These are phyloP conservation scores for Manduca sexta DNA, from an alignment of 1,140 invertebrate genomes.

Conservation along the genomic window DNA sequence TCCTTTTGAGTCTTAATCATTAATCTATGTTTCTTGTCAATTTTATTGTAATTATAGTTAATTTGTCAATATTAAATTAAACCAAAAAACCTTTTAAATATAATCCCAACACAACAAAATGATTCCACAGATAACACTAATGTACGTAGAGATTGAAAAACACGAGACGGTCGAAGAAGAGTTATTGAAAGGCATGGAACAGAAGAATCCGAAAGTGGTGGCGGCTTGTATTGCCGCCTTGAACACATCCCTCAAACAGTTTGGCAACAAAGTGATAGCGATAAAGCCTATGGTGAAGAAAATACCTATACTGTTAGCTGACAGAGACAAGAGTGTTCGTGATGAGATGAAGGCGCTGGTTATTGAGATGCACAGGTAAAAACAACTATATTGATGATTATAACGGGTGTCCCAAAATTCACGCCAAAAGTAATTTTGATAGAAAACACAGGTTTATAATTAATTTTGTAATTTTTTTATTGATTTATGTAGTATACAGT, in stretches of 20 bases:
- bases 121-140: constrained; percentile 80
- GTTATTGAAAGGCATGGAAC: constrained; percentile 93
- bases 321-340: constrained; percentile 93
- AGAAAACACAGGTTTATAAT: too few relatives aligned
- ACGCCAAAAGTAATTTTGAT: too few relatives aligned
- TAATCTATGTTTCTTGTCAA: too few relatives aligned
- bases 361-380: constrained; percentile 89
- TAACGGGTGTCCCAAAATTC: too few relatives aligned
- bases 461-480: too few relatives aligned
- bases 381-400: not conserved
- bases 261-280: constrained; percentile 93
- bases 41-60: too few relatives aligned
- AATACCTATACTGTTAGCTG: constrained; percentile 87
- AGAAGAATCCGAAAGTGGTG: constrained; percentile 97
- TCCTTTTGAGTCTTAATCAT: too few relatives aligned
- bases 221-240: constrained; percentile 86
- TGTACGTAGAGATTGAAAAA: constrained; percentile 98
- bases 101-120: not conserved
- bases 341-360: constrained; percentile 93
- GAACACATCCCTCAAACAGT: constrained; percentile 86
- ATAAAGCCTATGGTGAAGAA: constrained; percentile 94
- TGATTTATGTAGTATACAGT: too few relatives aligned
- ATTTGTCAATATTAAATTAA: too few relatives aligned
- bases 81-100: not conserved
- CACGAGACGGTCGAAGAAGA: constrained; percentile 93